These are phyloP conservation scores for Drosophila insularis DNA, from an alignment of 1,140 invertebrate species.

Conservation along the genomic window DNA sequence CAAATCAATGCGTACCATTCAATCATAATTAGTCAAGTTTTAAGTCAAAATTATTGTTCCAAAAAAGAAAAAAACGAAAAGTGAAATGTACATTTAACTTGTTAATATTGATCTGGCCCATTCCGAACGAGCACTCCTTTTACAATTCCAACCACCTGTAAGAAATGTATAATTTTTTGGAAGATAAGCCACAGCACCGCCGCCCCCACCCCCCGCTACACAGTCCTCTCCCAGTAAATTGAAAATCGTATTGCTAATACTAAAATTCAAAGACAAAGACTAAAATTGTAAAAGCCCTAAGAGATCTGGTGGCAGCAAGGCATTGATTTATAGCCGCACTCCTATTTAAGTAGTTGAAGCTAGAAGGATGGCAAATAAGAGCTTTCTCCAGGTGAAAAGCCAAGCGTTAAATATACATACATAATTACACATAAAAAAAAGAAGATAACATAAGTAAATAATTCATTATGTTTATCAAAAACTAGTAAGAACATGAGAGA, in stretches of 20 bases:
- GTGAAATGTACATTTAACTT: slow-evolving; percentile 22
- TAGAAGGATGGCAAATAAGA: slow-evolving; percentile 16
- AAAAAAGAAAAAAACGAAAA: slow-evolving; percentile 60
- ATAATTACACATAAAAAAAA: neutral
- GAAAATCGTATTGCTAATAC: neutral
- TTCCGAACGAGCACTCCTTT: slow-evolving; percentile 77
- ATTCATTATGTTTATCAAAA: slow-evolving; percentile 20
- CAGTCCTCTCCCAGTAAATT: too few relatives aligned
- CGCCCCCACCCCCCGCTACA: neutral
- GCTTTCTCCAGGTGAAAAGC: slow-evolving; percentile 23
- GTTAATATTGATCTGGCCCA: slow-evolving; percentile 69
- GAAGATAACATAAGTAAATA: slow-evolving; percentile 26
- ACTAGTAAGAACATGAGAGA: slow-evolving; percentile 30
- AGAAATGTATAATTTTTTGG: slow-evolving; percentile 39
- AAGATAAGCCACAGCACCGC: slow-evolving; percentile 22
- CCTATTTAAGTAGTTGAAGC: slow-evolving; percentile 25
- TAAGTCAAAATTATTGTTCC: slow-evolving; percentile 60
- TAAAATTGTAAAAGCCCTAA: neutral
- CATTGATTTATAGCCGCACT: slow-evolving; percentile 23
- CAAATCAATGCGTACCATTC: neutral
- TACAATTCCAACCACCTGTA: slow-evolving; percentile 78
- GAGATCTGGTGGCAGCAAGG: neutral
- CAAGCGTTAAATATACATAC: slow-evolving; percentile 31
- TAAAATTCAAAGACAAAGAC: neutral
- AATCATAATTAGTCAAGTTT: slow-evolving; percentile 12